Evolutionary conservation across 2,113 vertebrate species (phyloP), one percentile per base, ranked within the genome.

Genomic region (Chaenogobius annularis): DNA sequence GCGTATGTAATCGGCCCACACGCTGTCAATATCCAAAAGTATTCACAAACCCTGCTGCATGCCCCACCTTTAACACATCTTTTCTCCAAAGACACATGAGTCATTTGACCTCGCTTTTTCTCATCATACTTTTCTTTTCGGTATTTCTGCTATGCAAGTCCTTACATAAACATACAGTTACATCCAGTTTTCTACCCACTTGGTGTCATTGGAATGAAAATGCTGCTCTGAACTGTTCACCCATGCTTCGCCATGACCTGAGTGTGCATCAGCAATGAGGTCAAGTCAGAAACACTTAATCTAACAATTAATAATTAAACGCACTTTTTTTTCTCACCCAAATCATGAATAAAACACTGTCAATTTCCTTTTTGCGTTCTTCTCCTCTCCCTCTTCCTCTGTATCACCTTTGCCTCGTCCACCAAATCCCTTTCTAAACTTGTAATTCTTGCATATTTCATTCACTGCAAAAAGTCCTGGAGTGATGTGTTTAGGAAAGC

Each of bases 221-320:
- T 61, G 55, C 15, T 19, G 47, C 46, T 66, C 52, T 12, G 15
- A 52, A 65, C 37, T 37, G 43, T 68, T 68, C 9, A 0, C 66
- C 66, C 52, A 56, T 26, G 72, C 66, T 68, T 26, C 66, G 61
- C 71, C 13, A 10, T 76, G 72, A 77, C 78, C 73, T 26, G 9
- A 73, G 75, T 75, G 50, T 78, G 78, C 69, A 70, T 82, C 75
- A 81, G 68, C 4, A 65, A 84, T 66, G 70, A 87, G 86, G 81
- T 84, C 80, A 82, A 76, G 78, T 80, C 19, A 23, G 81, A 82
- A 86, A 75, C 73, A 78, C 81, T 83, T 89, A 52, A 79, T 75
- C 72, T 59, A 67, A 31, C 69, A 65, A 37, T 88, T 65, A 83
- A 88, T 85, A 83, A 85, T 90, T 89, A 66, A 88, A 73, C 66